Evolutionary conservation across 2,888 invertebrate species (phyloP), one percentile per base, ranked within the genome.

Genomic region (Melieria omissa): DNA sequence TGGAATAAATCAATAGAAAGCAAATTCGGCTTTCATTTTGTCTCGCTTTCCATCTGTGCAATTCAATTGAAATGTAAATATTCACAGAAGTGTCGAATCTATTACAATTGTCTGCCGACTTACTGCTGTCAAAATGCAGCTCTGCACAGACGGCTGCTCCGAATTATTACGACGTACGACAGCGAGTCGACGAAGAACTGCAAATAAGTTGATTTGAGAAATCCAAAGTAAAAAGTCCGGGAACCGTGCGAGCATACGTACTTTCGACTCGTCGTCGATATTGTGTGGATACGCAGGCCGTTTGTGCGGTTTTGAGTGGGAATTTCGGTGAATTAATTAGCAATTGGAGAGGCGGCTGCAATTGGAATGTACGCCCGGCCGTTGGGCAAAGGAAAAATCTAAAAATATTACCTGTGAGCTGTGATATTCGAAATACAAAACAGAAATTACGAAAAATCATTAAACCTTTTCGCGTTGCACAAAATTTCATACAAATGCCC

Each of bases 391-490:
- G 65, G 49, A 45, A 47, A 68, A 71, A 72, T 72, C 8, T 69
- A 42, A 63, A 74, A 74, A 70, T 60, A 62, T 41, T 4, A 62
- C 12, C 63, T 64, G 10, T 10, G 62, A 73, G 70, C 65, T 66
- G 14, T 52, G 55, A 54, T 73, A 72, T 44, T 55, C 47, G 14
- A 65, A 63, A 72, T 62, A 65, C 57, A 73, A 74, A 72, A 70
- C 63, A 45, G 45, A 71, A 71, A 74, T 69, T 75, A 73, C 52
- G 74, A 76, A 77, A 79, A 77, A 75, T 76, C 77, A 73, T 75
- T 80, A 77, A 78, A 78, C 66, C 63, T 73, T 82, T 79, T 81
- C 74, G 74, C 78, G 78, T 78, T 81, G 80, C 78, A 82, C 80
- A 83, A 80, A 82, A 78, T 80, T 78, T 78, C 68, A 62, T 77